Conservation (phyloP, 2,797 vertebrate species). For the Enteromius fasciolatus region DNA sequence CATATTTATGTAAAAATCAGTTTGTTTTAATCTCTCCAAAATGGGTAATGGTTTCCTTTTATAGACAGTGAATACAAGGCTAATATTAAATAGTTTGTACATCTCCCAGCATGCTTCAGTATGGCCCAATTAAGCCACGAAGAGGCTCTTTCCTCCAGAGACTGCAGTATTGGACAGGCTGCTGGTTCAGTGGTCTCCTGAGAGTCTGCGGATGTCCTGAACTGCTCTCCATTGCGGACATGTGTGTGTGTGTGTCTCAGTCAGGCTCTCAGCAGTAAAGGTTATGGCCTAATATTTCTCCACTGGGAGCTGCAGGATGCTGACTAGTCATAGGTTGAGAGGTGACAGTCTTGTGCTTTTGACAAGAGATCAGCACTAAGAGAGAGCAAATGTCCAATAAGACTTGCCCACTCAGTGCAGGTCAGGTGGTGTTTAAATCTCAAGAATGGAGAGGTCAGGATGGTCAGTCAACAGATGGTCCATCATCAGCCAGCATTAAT, state of each 20-base stretch:
- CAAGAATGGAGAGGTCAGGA: not conserved
- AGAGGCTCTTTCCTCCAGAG: conserved; percentile 11
- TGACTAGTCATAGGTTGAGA: not conserved
- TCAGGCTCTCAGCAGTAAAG: conserved; percentile 9
- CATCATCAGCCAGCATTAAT: not conserved
- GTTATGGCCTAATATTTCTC: conserved; percentile 28
- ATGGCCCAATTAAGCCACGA: conserved; percentile 24
- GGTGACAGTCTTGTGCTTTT: not conserved
- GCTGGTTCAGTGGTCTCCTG: conserved; percentile 22
- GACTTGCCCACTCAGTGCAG: not conserved
- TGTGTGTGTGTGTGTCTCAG: not conserved
- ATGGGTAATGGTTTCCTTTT: not conserved
- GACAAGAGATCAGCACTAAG: not conserved
- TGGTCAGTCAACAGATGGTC: not conserved
- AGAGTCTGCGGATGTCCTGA: conserved; percentile 10
- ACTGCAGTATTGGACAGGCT: conserved; percentile 23
- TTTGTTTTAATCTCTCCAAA: conserved; percentile 2
- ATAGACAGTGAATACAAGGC: not conserved
- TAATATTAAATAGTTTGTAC: conserved; percentile 17
- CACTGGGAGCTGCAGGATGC: not conserved
- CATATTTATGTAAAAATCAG: not conserved
- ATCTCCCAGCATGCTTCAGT: conserved; percentile 22
- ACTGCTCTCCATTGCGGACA: not conserved
- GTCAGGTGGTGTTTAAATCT: not conserved
- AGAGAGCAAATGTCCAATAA: not conserved